Base-by-base conservation (phyloP, 2,888 invertebrate species). In the Ophioninae sp. region DNA sequence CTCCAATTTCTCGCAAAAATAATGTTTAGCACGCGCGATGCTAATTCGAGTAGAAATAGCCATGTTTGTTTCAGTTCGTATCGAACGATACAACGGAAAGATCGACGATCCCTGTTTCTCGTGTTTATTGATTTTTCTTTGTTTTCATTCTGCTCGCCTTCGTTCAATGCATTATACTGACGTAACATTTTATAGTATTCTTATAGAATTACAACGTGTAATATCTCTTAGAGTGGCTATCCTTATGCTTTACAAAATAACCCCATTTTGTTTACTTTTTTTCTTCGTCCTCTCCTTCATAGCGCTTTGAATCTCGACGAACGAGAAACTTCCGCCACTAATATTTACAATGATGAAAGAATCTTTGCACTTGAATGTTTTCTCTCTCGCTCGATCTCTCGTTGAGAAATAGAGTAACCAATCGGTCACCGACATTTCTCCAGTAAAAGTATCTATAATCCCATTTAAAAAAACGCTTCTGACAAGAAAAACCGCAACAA, bases 121-220 rank as follows among this genome's bases (percentile, higher is more conserved):
- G n/a, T n/a, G n/a, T n/a, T n/a, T n/a, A n/a, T n/a, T n/a, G n/a
- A n/a, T 88, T 64, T 64, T 64, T 64, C 50, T 86, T 87, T 86
- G 85, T 56, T 65, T 39, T 64, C 21, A 5, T 20, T 64, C 41
- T 56, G 39, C 81, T 81, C 75, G 69, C 61, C 50, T 88, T 88
- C 87, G 44, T 88, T 88, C 87, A 90, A 90, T 90, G 90, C 88
- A 87, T 88, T 88, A 86, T 86, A 89, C 86, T 88, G 89, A 88
- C 86, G 88, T 91, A 91, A 91, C 91, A 91, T 89, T 91, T 89
- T 87, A 91, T 91, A 91, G 87, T 91, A 90, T 87, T 91, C 89
- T 88, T 85, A 88, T 90, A 91, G 86, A 90, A 87, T 89, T 90
- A 89, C 89, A 92, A 92, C 92, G 90, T 88, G 89, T 89, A 89